A percentile compares a stretch with the other conserved stretches of the same genome.
Conservation (phyloP, 2,797 vertebrate species). For the Capromys pilorides region DNA sequence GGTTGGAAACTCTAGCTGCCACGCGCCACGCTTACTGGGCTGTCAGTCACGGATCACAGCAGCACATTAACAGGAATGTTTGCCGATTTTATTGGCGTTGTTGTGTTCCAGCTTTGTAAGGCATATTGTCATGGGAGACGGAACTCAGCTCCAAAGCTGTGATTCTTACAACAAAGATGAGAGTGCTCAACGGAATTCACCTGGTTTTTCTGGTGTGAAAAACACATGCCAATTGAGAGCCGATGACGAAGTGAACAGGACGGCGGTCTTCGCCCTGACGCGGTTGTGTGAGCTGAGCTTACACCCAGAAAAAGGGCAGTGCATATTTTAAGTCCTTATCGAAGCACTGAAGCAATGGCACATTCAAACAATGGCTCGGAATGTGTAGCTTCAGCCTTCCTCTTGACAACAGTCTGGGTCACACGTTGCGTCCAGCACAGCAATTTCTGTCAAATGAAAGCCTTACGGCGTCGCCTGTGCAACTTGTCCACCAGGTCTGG, state of each 20-base stretch:
- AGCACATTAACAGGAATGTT: neutral
- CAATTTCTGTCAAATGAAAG: neutral
- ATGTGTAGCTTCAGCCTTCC: neutral
- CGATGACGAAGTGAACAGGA: neutral
- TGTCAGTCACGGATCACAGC: neutral
- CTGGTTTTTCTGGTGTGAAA: neutral
- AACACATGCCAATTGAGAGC: neutral
- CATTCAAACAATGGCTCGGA: neutral
- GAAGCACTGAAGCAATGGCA: neutral
- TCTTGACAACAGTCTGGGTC: neutral
- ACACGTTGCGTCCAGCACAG: neutral
- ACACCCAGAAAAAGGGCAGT: neutral
- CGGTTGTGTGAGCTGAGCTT: neutral
- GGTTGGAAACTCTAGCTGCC: no score
- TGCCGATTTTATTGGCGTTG: neutral
- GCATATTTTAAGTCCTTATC: neutral
- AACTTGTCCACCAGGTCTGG: neutral
- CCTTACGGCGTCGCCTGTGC: neutral
- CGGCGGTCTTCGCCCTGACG: neutral
- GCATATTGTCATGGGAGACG: neutral
- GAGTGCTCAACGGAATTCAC: neutral
- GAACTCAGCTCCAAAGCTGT: neutral
- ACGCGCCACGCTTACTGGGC: no score
- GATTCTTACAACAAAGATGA: neutral
- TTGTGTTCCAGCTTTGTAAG: neutral